Conservation (phyloP, 2,113 vertebrate species). For the Taurulus bubalis region DNA sequence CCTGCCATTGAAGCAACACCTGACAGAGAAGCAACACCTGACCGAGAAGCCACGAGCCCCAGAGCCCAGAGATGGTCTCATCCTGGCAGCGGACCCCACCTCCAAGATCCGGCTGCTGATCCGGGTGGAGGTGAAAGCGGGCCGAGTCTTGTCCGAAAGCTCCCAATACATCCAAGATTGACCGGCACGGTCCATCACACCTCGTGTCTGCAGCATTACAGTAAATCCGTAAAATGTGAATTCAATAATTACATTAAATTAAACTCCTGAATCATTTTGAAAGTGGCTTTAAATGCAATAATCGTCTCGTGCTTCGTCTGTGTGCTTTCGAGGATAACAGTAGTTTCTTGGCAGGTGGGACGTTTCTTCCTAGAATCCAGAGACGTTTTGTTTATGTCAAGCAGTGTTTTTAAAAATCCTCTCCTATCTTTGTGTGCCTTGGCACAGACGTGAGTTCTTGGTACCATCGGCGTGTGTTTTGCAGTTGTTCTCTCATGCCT, state of each 20-base stretch:
- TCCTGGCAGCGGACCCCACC: background rate
- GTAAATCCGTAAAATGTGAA: slow-evolving; percentile 43
- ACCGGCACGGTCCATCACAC: background rate
- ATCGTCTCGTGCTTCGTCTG: background rate
- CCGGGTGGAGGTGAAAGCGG: slow-evolving; percentile 70
- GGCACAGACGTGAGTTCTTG: background rate
- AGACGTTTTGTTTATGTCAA: slow-evolving; percentile 10
- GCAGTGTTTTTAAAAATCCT: background rate
- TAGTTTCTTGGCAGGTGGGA: slow-evolving; percentile 24
- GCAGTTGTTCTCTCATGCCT: background rate
- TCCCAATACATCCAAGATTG: slow-evolving; percentile 63
- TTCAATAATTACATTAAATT: background rate
- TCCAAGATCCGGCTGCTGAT: slow-evolving; percentile 75
- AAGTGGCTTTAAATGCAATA: background rate
- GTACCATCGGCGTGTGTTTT: background rate
- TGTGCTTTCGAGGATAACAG: background rate
- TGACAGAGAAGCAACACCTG: no score
- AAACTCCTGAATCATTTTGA: background rate
- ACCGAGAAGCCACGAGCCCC: slow-evolving; percentile 20
- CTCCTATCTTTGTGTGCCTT: slow-evolving; percentile 35
- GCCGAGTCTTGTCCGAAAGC: slow-evolving; percentile 68
- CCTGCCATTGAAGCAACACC: background rate
- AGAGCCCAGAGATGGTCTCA: background rate
- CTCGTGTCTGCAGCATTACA: slow-evolving; percentile 3
- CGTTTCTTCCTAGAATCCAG: background rate